Percentiles rank a stretch among this genome's conserved stretches.
Conservation (phyloP, 1,140 invertebrate genomes). For the Psix sp. region DNA sequence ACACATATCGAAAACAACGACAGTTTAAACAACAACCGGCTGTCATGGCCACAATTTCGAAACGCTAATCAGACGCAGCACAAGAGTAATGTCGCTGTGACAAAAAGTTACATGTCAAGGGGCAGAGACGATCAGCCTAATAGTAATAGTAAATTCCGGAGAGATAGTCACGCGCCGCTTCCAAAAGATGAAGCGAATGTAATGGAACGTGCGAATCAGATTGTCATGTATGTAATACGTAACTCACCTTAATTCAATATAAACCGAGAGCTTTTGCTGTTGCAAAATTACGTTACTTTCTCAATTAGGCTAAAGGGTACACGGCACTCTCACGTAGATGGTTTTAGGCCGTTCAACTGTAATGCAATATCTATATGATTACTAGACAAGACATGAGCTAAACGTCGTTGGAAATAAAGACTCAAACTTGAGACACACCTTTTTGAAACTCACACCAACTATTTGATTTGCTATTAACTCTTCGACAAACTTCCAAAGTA, state of each 20-base stretch:
- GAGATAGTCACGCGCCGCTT: conserved; percentile 75
- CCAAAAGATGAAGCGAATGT: conserved; percentile 85
- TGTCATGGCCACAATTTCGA: conserved; percentile 77
- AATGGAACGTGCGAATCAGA: conserved; percentile 88
- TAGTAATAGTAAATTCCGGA: conserved; percentile 75
- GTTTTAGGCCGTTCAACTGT: conserved; percentile 19
- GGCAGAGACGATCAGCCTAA: conserved; percentile 72
- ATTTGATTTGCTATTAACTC: too few relatives aligned
- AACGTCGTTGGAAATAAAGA: conserved; percentile 28
- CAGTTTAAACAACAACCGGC: conserved; percentile 76
- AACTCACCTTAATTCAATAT: conserved; percentile 35
- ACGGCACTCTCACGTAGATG: conserved; percentile 22
- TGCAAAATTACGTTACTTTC: conserved; percentile 39
- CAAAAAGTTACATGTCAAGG: conserved; percentile 70
- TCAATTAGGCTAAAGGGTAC: conserved; percentile 43
- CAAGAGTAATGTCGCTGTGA: conserved; percentile 66
- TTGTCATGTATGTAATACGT: conserved; percentile 86
- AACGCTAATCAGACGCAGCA: conserved; percentile 76
- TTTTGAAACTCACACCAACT: conserved; percentile 2
- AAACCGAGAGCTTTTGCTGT: conserved; percentile 37
- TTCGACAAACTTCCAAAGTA: conserved; percentile 3
- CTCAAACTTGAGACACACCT: too few relatives aligned
- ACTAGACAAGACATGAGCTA: conserved; percentile 18
- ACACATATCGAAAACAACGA: conserved; percentile 76
- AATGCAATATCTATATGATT: conserved; percentile 28